Evolutionary conservation across 92 coral and sea anemone species (phyloP), one percentile per base, ranked within the genome.

Genomic region (Palythoa grandiflora): DNA sequence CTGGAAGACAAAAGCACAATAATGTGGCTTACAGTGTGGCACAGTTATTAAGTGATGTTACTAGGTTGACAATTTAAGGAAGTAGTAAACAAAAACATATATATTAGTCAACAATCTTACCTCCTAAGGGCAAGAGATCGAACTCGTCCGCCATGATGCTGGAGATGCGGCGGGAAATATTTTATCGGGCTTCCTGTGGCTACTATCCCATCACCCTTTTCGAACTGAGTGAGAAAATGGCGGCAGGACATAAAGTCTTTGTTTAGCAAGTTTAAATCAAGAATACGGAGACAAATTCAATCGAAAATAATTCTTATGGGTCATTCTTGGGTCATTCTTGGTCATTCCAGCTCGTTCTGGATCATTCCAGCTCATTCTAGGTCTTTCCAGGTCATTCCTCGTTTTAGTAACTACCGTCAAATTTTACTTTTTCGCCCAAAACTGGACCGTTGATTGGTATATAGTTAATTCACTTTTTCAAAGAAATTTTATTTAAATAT

Each of bases 291-390:
- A 83, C 87, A 84, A 84, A 84, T 84, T 68, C 87, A 84, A 84
- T 84, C 87, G 87, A 84, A 84, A 71, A 84, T 84, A 48, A 84
- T 84, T 84, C 68, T 84, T 84, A 84, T 84, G 87, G 87, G 68
- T 84, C 87, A 83, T 83, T 83, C 87, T 83, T 83, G 87, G 87
- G 87, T 83, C 87, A 83, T 83, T 83, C 87, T 83, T 83, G 65
- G 87, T 83, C 87, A 83, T 83, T 83, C 87, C 78, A 73, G 78
- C 78, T 73, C 28, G 28, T 28, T 28, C 28, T 28, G 28, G 28
- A 28, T 28, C 75, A 47, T 71, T 71, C 75, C 36, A 47, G 75
- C 28, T 71, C 75, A 71, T 71, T 71, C 75, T 47, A 28, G 28
- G 28, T 28, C 28, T 28, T 28, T 28, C 28, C 28, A 28, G 28